phyloP scores from a whole-genome alignment of 1,140 invertebrate genomes.

The Cydia pomonella region DNA sequence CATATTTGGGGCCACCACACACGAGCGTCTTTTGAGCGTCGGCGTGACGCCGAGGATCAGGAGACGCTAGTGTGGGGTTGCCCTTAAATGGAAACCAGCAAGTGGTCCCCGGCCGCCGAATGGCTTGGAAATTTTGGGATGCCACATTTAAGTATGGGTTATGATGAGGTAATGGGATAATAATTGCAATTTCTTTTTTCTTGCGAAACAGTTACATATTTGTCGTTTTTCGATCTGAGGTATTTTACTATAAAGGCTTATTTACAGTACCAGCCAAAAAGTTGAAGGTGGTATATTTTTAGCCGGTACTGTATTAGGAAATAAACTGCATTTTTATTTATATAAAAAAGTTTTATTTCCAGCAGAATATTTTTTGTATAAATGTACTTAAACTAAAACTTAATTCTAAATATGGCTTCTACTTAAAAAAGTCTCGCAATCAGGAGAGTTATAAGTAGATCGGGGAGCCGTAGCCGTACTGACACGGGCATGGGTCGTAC shows the following conservation, averaged over 20 bases:
- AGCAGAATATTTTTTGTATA: not conserved
- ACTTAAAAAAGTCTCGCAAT: not conserved
- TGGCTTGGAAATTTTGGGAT: too few species aligned
- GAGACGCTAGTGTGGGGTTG: too few species aligned
- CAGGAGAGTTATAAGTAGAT: constrained; percentile 20
- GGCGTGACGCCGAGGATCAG: too few species aligned
- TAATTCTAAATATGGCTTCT: constrained; percentile 7
- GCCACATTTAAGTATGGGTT: not conserved
- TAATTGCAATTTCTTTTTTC: not conserved
- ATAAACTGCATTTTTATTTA: not conserved
- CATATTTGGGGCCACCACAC: too few species aligned
- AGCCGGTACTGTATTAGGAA: too few species aligned
- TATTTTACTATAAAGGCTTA: too few species aligned
- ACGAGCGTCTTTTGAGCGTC: too few species aligned
- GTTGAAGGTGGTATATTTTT: too few species aligned
- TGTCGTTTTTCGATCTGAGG: not conserved
- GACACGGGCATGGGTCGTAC: constrained; percentile 23
- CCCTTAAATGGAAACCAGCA: not conserved
- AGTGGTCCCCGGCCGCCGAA: not conserved
- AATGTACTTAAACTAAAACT: not conserved
- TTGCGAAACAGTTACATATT: constrained; percentile 8
- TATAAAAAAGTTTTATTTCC: not conserved
- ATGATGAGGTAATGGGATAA: not conserved
- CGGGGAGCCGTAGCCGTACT: not conserved
- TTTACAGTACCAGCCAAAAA: too few species aligned